These are phyloP conservation scores for Calameuta pallipes DNA, from an alignment of 2,888 invertebrate genomes.

Conservation along the genomic window DNA sequence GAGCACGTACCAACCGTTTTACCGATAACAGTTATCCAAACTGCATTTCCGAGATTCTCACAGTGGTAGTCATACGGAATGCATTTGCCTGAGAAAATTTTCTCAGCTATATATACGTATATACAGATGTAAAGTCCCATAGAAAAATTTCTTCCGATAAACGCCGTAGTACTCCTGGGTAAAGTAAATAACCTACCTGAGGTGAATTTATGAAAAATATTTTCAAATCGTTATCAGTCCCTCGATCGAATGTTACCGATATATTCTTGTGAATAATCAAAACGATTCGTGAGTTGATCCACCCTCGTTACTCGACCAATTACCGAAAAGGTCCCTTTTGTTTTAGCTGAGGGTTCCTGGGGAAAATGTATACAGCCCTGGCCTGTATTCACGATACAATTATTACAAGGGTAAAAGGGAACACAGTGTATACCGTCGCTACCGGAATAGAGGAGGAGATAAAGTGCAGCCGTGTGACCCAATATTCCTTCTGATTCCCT, in stretches of 20 bases:
- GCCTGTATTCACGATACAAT: neutral
- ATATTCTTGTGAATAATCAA: neutral
- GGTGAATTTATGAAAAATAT: neutral
- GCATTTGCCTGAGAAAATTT: slow-evolving; percentile 1
- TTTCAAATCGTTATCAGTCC: neutral
- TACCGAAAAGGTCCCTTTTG: neutral
- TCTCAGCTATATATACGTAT: neutral
- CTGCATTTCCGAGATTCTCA: slow-evolving; percentile 23
- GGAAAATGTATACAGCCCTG: neutral
- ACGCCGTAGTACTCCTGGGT: neutral
- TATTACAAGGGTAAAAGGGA: neutral
- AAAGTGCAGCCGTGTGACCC: neutral
- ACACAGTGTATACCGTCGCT: neutral
- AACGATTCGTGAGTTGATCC: neutral
- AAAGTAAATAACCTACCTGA: neutral
- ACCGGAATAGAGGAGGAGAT: neutral
- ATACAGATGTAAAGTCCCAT: no score
- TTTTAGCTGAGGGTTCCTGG: neutral
- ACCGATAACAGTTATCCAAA: slow-evolving; percentile 29
- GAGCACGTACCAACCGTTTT: slow-evolving; percentile 17
- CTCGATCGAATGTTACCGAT: neutral
- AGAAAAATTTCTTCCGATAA: neutral
- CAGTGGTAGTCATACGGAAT: slow-evolving; percentile 1
- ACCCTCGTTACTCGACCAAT: neutral
- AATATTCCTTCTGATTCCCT: neutral